Evolutionary conservation across 1,140 invertebrate species (phyloP).

Genomic region (Drosophila obscura): DNA sequence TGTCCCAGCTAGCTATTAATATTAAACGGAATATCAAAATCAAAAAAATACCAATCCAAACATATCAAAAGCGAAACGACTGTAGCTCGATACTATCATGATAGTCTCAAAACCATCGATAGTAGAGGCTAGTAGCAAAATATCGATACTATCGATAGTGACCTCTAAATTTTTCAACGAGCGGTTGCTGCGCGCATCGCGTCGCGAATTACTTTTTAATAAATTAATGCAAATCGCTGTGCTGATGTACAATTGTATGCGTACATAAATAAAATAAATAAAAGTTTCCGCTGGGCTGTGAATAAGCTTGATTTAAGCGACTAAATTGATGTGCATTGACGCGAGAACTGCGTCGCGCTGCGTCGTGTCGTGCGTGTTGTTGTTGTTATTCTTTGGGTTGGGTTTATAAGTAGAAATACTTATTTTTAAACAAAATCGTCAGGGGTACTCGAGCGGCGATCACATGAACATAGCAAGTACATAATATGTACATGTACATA

Average conservation of each 20-base stretch:
- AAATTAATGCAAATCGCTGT: conserved; percentile 24
- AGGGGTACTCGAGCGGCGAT: too few species aligned
- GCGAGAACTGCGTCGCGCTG: conserved; percentile 33
- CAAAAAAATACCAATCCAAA: too few species aligned
- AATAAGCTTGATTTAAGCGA: conserved; percentile 24
- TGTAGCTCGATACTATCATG: too few species aligned
- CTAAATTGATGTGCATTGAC: conserved; percentile 32
- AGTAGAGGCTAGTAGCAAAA: too few species aligned
- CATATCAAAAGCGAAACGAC: too few species aligned
- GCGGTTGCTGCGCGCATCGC: conserved; percentile 4
- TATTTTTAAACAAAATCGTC: conserved; percentile 6
- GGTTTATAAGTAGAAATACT: conserved; percentile 30
- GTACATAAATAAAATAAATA: conserved; percentile 31
- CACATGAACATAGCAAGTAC: neutral
- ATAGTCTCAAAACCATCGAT: too few species aligned
- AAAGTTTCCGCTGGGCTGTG: conserved; percentile 10
- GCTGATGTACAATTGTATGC: conserved; percentile 16
- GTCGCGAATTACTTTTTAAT: neutral
- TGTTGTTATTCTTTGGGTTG: conserved; percentile 20
- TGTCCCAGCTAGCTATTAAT: too few species aligned
- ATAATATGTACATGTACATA: neutral
- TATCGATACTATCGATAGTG: too few species aligned
- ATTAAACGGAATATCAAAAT: too few species aligned
- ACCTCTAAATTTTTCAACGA: too few species aligned
- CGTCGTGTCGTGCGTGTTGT: conserved; percentile 8